Conservation (phyloP, 2,888 invertebrate species). For the Oxycera nigricornis region DNA sequence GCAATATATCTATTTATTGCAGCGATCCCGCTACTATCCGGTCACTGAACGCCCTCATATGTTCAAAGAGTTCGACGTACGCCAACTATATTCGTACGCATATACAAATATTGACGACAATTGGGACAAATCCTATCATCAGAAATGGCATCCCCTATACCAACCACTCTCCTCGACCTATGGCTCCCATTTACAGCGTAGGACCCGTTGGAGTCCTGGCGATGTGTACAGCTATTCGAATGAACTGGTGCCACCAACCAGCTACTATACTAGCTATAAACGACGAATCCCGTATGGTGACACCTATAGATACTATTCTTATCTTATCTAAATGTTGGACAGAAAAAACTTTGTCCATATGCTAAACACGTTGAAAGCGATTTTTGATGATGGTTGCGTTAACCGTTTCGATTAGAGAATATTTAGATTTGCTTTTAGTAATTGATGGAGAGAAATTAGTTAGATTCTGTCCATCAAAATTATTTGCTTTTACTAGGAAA, state of each 20-base stretch:
- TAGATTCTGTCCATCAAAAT: too few relatives aligned
- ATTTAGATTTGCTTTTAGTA: too few relatives aligned
- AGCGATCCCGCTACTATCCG: constrained; percentile 31
- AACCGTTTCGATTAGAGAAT: too few relatives aligned
- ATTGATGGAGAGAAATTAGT: too few relatives aligned
- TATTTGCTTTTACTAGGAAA: too few relatives aligned
- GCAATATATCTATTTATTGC: constrained; percentile 22
- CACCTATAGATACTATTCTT: constrained; percentile 14
- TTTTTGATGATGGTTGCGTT: too few relatives aligned
- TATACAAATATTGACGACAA: constrained; percentile 15
- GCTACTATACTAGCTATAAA: neutral
- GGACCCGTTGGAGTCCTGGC: constrained; percentile 26
- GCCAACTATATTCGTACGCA: neutral
- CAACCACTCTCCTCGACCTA: neutral
- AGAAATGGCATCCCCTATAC: neutral
- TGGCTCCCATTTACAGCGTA: constrained; percentile 1
- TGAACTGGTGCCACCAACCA: neutral
- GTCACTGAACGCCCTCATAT: constrained; percentile 28
- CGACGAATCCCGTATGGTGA: constrained; percentile 13
- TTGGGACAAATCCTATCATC: constrained; percentile 7
- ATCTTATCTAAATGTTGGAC: constrained; percentile 3
- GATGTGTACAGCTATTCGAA: constrained; percentile 21
- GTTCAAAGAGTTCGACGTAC: constrained; percentile 16
- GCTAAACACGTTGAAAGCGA: too few relatives aligned
- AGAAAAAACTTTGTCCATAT: too few relatives aligned